Conservation (phyloP, 2,797 vertebrate species). For the Toxotes lorentzi region DNA sequence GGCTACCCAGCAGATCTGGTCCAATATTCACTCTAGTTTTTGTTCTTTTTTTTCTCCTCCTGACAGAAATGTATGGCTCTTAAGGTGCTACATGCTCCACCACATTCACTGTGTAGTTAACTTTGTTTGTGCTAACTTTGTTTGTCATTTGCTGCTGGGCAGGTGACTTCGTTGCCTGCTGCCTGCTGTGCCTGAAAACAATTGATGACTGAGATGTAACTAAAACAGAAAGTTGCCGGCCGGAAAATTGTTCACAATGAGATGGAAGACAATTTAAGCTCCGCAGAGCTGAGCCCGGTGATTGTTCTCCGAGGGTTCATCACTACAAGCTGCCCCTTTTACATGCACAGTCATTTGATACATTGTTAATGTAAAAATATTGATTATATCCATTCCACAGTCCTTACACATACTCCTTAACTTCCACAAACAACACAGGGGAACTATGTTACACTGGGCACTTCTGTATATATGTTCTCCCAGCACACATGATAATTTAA, state of each 20-base stretch:
- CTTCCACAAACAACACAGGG: no score
- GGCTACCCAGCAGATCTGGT: background rate
- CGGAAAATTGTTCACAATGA: background rate
- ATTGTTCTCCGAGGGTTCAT: background rate
- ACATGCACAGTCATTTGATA: background rate
- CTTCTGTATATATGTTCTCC: background rate
- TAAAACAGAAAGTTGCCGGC: background rate
- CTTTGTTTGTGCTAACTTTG: background rate
- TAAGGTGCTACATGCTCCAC: background rate
- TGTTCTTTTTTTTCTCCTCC: background rate
- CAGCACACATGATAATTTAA: background rate
- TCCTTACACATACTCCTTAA: no score
- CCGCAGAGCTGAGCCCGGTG: background rate
- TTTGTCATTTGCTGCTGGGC: background rate
- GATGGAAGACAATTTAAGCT: background rate
- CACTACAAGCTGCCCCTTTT: background rate
- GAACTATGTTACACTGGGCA: background rate
- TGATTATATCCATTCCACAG: background rate
- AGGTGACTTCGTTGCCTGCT: background rate
- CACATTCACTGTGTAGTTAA: background rate
- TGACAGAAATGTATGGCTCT: background rate
- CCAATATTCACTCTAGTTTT: background rate
- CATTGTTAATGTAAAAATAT: background rate
- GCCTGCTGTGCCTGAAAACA: background rate
- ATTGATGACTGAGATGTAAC: background rate